Evolutionary conservation across 2,888 invertebrate species (phyloP).

Genomic region (Mylabris sibirica): DNA sequence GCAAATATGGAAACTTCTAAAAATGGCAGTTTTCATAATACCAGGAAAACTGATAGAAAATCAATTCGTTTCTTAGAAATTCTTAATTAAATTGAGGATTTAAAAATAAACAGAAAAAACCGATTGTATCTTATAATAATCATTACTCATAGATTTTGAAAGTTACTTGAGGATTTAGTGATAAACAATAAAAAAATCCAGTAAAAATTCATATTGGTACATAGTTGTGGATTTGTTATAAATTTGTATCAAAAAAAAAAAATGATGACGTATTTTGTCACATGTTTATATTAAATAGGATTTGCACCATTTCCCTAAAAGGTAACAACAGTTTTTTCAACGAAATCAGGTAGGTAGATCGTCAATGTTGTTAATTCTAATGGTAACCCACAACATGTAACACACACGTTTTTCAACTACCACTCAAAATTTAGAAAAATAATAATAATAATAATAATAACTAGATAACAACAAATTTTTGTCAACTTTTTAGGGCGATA

Average conservation of each 20-base stretch:
- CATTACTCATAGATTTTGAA: background rate
- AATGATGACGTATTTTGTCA: constrained; percentile 16
- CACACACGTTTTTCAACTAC: background rate
- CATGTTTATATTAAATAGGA: constrained; percentile 19
- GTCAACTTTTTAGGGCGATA: too few relatives aligned
- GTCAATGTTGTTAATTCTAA: constrained; percentile 15
- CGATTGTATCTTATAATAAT: too few relatives aligned
- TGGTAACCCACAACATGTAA: constrained; percentile 19
- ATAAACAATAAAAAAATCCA: background rate
- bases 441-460: background rate
- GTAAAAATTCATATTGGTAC: background rate
- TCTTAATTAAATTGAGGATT: background rate
- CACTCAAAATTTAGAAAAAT: too few relatives aligned
- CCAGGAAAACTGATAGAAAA: background rate
- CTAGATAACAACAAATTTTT: background rate
- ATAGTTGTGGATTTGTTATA: background rate
- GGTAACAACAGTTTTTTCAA: constrained; percentile 13
- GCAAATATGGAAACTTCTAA: background rate
- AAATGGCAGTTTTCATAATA: background rate
- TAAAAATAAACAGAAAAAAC: background rate
- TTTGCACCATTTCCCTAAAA: constrained; percentile 25
- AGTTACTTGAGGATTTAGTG: background rate
- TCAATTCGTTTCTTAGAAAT: background rate
- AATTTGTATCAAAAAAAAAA: constrained; percentile 8
- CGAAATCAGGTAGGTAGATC: constrained; percentile 17